A percentile compares a stretch with the other conserved stretches of the same genome.
Conservation (phyloP, 2,888 invertebrate species). For the Alloscopus bannaensis region DNA sequence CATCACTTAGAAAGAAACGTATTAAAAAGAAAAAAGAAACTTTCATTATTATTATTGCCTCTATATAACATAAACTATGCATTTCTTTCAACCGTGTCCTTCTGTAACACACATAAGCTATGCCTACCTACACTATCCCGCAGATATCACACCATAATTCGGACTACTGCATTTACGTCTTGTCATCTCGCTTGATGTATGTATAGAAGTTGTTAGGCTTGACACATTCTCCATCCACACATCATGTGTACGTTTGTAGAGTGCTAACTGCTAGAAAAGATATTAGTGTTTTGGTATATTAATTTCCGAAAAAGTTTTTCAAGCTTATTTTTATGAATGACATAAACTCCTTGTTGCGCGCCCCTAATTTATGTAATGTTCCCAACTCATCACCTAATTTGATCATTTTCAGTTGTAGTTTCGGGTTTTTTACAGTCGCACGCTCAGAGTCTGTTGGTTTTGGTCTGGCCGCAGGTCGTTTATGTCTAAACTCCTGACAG, state of each 20-base stretch:
- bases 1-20: conserved; percentile 7
- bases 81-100: no score
- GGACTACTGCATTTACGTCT: no score
- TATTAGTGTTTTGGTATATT: conserved; percentile 19
- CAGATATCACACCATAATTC: no score
- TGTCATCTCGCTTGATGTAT: no score
- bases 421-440: no score
- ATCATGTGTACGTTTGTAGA: not conserved
- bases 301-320: conserved; percentile 24
- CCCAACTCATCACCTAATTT: conserved; percentile 32
- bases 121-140: no score
- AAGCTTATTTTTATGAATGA: conserved; percentile 26
- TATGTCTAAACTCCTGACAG: no score
- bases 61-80: conserved; percentile 51
- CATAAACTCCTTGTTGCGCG: conserved; percentile 5
- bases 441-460: no score
- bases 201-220: no score
- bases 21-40: conserved; percentile 22
- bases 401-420: conserved; percentile 19
- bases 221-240: no score
- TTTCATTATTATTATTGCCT: conserved; percentile 51
- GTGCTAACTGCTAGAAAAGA: not conserved
- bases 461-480: no score
- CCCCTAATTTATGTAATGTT: conserved; percentile 12
- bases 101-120: no score